These are phyloP conservation scores for Garra rufa DNA, from an alignment of 2,113 vertebrate species.

Conservation along the genomic window DNA sequence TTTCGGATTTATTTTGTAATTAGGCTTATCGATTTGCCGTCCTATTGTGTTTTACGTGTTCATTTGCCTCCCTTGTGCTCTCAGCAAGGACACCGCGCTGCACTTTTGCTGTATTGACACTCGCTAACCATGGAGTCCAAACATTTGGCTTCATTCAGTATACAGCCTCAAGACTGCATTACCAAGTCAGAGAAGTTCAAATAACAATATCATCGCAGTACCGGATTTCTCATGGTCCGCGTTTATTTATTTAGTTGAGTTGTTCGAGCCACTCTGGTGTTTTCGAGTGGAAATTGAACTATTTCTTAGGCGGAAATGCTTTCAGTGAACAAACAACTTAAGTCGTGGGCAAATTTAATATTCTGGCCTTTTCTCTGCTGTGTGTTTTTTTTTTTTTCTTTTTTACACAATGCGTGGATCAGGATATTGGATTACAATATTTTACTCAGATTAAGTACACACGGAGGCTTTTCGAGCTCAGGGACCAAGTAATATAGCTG, in stretches of 20 bases:
- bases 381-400: background rate
- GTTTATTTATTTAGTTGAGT: constrained; percentile 34
- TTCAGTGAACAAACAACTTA: constrained; percentile 16
- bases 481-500: background rate
- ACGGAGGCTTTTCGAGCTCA: background rate
- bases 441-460: constrained; percentile 9
- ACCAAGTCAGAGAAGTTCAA: constrained; percentile 41
- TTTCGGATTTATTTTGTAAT: constrained; percentile 58
- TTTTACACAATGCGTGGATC: background rate
- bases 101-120: constrained; percentile 43
- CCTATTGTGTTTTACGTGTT: constrained; percentile 38
- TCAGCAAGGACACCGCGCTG: constrained; percentile 43
- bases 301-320: background rate
- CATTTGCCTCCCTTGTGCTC: constrained; percentile 40
- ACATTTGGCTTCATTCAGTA: constrained; percentile 38
- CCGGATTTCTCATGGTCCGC: background rate
- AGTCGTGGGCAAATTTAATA: background rate
- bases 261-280: background rate
- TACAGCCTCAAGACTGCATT: constrained; percentile 21
- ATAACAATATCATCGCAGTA: constrained; percentile 11
- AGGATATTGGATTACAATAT: background rate
- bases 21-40: constrained; percentile 52
- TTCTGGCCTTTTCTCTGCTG: background rate
- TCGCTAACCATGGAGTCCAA: constrained; percentile 34
- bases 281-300: background rate